These are phyloP conservation scores for Pelobates cultripes DNA, from an alignment of 2,797 vertebrate species.

Conservation along the genomic window DNA sequence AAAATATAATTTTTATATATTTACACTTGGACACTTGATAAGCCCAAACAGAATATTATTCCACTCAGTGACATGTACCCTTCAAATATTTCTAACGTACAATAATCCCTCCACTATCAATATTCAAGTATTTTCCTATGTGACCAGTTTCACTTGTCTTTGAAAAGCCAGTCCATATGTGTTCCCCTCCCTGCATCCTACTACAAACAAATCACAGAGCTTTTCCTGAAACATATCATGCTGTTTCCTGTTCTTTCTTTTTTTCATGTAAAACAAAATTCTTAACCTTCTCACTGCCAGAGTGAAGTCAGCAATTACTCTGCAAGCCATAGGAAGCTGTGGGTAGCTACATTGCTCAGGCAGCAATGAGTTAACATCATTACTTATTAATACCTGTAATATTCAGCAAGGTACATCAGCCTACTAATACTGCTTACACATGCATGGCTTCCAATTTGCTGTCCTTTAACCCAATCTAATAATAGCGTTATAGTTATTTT, in stretches of 20 bases:
- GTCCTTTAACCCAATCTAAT: constrained; percentile 26
- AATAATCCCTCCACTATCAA: not conserved
- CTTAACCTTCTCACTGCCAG: constrained; percentile 27
- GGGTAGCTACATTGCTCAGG: not conserved
- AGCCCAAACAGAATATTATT: too few relatives aligned
- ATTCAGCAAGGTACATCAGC: not conserved
- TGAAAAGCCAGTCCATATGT: constrained; percentile 34
- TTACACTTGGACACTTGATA: too few relatives aligned
- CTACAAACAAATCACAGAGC: constrained; percentile 8
- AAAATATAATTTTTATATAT: too few relatives aligned
- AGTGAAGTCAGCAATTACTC: not conserved
- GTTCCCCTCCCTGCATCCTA: constrained; percentile 8
- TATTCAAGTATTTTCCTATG: not conserved
- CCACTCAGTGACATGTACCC: too few relatives aligned
- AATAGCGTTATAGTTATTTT: constrained; percentile 37
- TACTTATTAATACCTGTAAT: not conserved
- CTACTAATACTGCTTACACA: not conserved
- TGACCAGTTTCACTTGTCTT: constrained; percentile 14
- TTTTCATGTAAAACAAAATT: not conserved
- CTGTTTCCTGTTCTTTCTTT: constrained; percentile 2
- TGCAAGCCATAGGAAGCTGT: not conserved
- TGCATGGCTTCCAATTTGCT: not conserved
- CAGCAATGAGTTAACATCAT: not conserved
- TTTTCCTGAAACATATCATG: constrained; percentile 27
- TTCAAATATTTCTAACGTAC: too few relatives aligned